Evolutionary conservation across 2,888 invertebrate species (phyloP), one percentile per base, ranked within the genome.

Genomic region (Amphipyra tragopoginis): DNA sequence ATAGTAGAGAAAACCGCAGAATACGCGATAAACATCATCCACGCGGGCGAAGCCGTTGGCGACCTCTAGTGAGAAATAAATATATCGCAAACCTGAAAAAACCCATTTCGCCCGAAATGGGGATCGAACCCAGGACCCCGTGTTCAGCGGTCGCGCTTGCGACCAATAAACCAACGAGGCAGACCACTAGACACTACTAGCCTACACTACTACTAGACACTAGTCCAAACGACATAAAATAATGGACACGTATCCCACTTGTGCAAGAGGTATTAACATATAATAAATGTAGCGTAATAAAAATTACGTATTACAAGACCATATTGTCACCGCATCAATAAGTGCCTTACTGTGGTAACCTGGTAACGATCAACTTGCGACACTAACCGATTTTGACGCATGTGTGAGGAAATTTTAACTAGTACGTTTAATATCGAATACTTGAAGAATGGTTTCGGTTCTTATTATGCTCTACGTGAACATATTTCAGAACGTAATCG

Each of bases 381-480:
- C 60, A 77, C 36, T 21, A 36, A 13, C 53, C 62, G 38, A 61
- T 76, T 67, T 66, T 61, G 61, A 62, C 26, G 57, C 61, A 64
- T 68, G 66, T 74, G 68, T 78, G 69, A 72, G 53, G 74, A 79
- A 79, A 79, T 70, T 69, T 62, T 57, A 70, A 60, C 64, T 62
- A 65, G 54, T 55, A 50, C 73, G 52, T 68, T 58, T 58, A 59
- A 68, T 72, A 75, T 70, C 61, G 55, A 60, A 72, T 72, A 77
- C 72, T 77, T 71, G 60, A 72, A 63, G 61, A 71, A 64, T 76
- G 68, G 77, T 76, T 77, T 79, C 56, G 55, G 58, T 62, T 65
- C 61, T 64, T 72, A 70, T 75, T 65, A 65, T 39, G 67, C n/a
- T n/a, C 64, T 79, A 82, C 81, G 72, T 77, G 82, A 80, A 76